phyloP scores from a whole-genome alignment of 2,888 invertebrate species.

The Mellilla xanthometata region DNA sequence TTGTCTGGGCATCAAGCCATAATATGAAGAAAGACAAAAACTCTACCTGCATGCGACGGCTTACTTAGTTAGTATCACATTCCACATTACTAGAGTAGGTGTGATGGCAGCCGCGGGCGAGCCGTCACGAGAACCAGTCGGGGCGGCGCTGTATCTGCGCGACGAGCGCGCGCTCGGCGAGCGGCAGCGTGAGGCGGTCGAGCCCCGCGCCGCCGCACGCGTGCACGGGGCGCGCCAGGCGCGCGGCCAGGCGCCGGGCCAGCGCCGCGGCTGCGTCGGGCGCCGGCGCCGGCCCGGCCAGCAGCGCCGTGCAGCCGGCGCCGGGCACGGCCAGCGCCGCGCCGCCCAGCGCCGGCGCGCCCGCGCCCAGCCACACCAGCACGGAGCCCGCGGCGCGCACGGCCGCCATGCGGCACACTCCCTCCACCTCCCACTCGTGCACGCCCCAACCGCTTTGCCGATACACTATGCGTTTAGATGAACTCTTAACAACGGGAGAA shows the following conservation, averaged over 20 bases:
- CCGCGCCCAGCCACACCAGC: slow-evolving; percentile 62
- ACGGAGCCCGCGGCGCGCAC: slow-evolving; percentile 60
- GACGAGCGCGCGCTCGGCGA: slow-evolving; percentile 4
- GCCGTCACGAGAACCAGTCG: slow-evolving; percentile 1
- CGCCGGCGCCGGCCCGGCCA: neutral
- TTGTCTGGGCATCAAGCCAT: no score
- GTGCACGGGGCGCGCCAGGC: slow-evolving; percentile 12
- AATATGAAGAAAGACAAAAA: no score
- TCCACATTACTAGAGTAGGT: no score
- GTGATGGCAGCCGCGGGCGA: neutral
- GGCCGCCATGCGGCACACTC: slow-evolving; percentile 3
- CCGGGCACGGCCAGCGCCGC: slow-evolving; percentile 8
- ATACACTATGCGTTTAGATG: slow-evolving; percentile 47
- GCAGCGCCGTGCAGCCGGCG: slow-evolving; percentile 8
- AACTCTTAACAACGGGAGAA: slow-evolving; percentile 40
- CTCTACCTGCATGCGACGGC: no score
- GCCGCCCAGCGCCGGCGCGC: slow-evolving; percentile 24
- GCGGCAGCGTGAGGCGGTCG: slow-evolving; percentile 41
- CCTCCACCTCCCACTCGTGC: slow-evolving; percentile 30
- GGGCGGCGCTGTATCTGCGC: neutral
- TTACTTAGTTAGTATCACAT: no score
- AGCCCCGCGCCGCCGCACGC: slow-evolving; percentile 30
- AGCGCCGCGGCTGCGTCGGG: neutral
- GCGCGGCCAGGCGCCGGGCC: slow-evolving; percentile 15
- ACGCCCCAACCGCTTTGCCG: slow-evolving; percentile 54